These are phyloP conservation scores for Vidua macroura DNA, from an alignment of 2,113 vertebrate genomes.

Conservation along the genomic window DNA sequence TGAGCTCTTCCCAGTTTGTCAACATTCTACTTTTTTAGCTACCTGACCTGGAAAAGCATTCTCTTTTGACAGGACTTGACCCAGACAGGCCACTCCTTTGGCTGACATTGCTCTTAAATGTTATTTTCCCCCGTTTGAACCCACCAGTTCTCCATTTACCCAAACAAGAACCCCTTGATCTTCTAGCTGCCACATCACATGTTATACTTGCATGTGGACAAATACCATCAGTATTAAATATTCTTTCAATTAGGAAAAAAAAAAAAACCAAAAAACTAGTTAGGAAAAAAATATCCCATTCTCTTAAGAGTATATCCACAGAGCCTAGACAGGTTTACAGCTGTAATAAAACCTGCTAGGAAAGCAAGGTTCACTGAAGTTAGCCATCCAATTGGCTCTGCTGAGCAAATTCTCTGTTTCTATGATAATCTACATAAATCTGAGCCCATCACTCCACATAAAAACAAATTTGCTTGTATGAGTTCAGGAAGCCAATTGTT, in stretches of 20 bases:
- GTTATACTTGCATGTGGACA: background rate
- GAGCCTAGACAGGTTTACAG: background rate
- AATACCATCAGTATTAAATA: background rate
- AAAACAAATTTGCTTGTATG: background rate
- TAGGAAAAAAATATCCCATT: background rate
- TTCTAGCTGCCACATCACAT: background rate
- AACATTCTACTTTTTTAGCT: background rate
- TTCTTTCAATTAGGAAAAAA: background rate
- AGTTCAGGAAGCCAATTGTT: background rate
- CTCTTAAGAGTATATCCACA: background rate
- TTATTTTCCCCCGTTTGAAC: background rate
- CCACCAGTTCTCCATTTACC: background rate
- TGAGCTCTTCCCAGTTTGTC: background rate
- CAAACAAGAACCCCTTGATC: background rate
- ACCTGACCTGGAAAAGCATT: background rate
- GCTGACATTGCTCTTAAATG: background rate
- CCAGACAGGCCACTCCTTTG: background rate
- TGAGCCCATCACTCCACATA: background rate
- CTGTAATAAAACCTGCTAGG: background rate
- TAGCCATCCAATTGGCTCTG: background rate
- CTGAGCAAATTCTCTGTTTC: background rate
- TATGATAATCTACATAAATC: background rate
- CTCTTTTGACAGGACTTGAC: background rate
- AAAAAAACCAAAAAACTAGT: background rate
- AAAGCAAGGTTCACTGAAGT: background rate